A percentile compares a stretch with the other conserved stretches of the same genome.
These are phyloP conservation scores for Drosophila mulleri DNA, from an alignment of 2,888 invertebrate species.

Conservation along the genomic window DNA sequence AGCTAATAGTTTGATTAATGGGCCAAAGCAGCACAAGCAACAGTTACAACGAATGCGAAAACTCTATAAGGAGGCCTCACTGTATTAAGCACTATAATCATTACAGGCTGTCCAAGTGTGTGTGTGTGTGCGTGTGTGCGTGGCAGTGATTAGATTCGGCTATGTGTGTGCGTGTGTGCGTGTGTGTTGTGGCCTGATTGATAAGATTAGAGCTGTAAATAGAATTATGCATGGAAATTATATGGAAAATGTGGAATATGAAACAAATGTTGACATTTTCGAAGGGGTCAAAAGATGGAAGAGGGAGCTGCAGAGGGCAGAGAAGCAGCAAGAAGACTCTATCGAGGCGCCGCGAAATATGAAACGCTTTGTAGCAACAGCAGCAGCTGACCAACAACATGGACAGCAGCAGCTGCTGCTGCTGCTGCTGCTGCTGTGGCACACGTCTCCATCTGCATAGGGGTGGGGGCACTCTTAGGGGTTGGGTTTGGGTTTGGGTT, in stretches of 20 bases:
- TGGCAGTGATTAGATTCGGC: conserved; percentile 48
- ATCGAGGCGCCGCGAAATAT: conserved; percentile 64
- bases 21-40: conserved; percentile 62
- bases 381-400: conserved; percentile 10
- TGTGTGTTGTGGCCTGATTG: conserved; percentile 56
- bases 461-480: conserved; percentile 2
- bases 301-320: too few relatives aligned
- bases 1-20: conserved; percentile 86
- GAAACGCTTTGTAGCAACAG: conserved; percentile 56
- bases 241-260: conserved; percentile 60
- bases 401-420: conserved; percentile 30
- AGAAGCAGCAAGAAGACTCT: neutral
- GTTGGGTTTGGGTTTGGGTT: conserved; percentile 4
- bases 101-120: neutral
- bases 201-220: conserved; percentile 73
- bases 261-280: conserved; percentile 75
- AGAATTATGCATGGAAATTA: conserved; percentile 77
- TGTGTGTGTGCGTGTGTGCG: conserved; percentile 13
- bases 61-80: conserved; percentile 10
- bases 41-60: conserved; percentile 33
- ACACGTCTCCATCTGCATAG: conserved; percentile 4
- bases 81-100: conserved; percentile 50
- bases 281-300: neutral
- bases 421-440: conserved; percentile 28
- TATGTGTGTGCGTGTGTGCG: neutral